These are phyloP conservation scores for Melinopterus prodromus DNA, from an alignment of 2,888 invertebrate species.

Conservation along the genomic window DNA sequence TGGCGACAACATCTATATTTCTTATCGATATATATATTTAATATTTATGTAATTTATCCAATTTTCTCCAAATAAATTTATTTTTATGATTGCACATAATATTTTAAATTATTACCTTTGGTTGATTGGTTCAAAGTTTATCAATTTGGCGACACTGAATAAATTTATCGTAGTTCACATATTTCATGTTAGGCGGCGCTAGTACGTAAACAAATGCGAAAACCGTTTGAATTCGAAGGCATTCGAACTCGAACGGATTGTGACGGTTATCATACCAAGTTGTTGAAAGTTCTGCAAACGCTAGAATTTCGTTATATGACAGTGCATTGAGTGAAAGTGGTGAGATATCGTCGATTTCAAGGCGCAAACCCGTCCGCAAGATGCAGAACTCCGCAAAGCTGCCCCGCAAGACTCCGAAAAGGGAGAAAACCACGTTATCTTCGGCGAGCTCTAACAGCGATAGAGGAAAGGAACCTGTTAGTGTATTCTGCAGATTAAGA, in stretches of 20 bases:
- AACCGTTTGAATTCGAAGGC: background rate
- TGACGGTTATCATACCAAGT: background rate
- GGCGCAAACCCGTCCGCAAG: conserved; percentile 38
- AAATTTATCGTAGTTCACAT: background rate
- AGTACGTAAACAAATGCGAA: background rate
- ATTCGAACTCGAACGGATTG: background rate
- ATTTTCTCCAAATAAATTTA: too few relatives aligned
- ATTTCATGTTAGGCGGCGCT: background rate
- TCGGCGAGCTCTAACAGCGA: conserved; percentile 47
- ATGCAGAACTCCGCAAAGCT: conserved; percentile 50
- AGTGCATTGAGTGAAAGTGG: background rate
- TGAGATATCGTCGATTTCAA: background rate
- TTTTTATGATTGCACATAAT: background rate
- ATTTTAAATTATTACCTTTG: background rate
- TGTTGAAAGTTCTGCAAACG: background rate
- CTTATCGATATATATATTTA: too few relatives aligned
- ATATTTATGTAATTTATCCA: too few relatives aligned
- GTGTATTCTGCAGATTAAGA: conserved; percentile 88
- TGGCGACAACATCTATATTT: too few relatives aligned
- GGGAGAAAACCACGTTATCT: conserved; percentile 53
- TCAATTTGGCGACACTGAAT: background rate
- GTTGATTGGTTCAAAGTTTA: background rate
- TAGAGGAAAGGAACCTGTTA: conserved; percentile 73
- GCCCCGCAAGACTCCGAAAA: conserved; percentile 45
- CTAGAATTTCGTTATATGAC: conserved; percentile 15